Evolutionary conservation across 1,140 invertebrate species (phyloP).

Genomic region (Aphidius ervi): DNA sequence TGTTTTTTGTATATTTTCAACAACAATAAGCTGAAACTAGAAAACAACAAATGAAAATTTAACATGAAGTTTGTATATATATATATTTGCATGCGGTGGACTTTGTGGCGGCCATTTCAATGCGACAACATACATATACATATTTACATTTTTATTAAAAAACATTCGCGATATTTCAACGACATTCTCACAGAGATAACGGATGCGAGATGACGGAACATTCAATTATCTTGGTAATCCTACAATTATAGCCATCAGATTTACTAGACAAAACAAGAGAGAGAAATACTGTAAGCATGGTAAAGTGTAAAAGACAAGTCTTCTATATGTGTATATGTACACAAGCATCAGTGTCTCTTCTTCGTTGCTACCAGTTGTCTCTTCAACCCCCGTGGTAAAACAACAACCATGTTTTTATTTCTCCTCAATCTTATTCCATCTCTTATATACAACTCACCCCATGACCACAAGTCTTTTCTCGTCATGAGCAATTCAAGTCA

Average conservation of each 20-base stretch:
- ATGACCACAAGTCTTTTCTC: conserved; percentile 1
- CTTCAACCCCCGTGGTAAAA: too few relatives aligned
- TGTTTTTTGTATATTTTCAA: background rate
- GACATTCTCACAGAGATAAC: conserved; percentile 29
- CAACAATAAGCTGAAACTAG: background rate
- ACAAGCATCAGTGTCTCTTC: too few relatives aligned
- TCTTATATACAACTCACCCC: background rate
- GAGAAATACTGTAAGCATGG: conserved; percentile 3
- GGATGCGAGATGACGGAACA: conserved; percentile 27
- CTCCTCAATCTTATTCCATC: background rate
- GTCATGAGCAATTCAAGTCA: background rate
- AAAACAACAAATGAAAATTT: background rate
- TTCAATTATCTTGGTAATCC: conserved; percentile 33
- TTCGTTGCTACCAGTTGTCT: too few relatives aligned
- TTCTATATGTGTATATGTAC: background rate
- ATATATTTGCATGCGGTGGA: too few relatives aligned
- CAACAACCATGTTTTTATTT: too few relatives aligned
- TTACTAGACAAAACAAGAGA: conserved; percentile 24
- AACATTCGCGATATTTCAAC: conserved; percentile 26
- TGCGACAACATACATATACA: background rate
- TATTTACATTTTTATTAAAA: conserved; percentile 34
- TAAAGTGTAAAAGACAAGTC: background rate
- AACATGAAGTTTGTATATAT: too few relatives aligned
- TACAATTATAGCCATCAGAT: conserved; percentile 32
- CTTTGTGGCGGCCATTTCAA: too few relatives aligned